Conservation (phyloP, 2,888 invertebrate genomes). For the Lasioglossum oenotherae region DNA sequence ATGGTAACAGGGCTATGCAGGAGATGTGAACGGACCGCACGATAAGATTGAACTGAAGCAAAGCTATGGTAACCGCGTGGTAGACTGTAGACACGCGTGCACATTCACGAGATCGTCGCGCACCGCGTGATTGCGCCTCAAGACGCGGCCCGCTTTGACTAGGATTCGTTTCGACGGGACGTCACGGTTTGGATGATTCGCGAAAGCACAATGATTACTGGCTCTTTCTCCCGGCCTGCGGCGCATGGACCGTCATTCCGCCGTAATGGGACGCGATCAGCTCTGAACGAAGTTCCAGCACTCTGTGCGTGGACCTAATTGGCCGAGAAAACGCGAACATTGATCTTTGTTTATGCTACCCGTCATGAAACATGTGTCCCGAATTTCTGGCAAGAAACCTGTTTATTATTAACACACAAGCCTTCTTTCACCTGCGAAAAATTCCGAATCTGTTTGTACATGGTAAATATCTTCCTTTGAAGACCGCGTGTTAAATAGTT, state of each 20-base stretch:
- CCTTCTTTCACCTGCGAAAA: too few species aligned
- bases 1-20: conserved; percentile 34
- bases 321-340: not conserved
- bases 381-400: not conserved
- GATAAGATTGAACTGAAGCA: conserved; percentile 75
- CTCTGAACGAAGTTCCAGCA: not conserved
- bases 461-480: too few species aligned
- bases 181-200: conserved; percentile 7
- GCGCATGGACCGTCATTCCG: not conserved
- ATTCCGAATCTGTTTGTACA: too few species aligned
- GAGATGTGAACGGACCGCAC: conserved; percentile 72
- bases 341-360: not conserved
- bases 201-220: conserved; percentile 1
- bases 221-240: not conserved
- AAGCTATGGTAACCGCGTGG: conserved; percentile 24
- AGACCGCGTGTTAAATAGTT: too few species aligned
- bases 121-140: conserved; percentile 25
- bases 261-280: not conserved
- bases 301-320: not conserved
- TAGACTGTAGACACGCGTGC: conserved; percentile 42
- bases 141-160: conserved; percentile 24
- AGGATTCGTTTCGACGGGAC: conserved; percentile 10
- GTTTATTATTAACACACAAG: not conserved
- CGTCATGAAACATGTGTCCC: not conserved
- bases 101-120: conserved; percentile 42